These are phyloP conservation scores for Choristoneura fumiferana DNA, from an alignment of 1,140 invertebrate genomes.

Conservation along the genomic window DNA sequence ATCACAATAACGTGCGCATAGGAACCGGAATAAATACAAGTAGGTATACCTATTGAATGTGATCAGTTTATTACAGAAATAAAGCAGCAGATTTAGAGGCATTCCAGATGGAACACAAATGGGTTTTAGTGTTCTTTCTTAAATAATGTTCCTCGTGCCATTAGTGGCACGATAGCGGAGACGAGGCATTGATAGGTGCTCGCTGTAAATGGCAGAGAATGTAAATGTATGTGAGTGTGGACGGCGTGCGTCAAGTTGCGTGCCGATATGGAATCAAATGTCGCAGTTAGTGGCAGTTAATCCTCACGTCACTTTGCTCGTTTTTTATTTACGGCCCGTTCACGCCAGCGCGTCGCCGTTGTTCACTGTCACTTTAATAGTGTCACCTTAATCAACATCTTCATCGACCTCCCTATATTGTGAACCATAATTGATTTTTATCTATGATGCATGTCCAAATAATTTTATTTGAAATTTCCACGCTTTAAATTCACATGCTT, in stretches of 20 bases:
- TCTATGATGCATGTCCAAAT: conserved; percentile 15
- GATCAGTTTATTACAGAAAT: background rate
- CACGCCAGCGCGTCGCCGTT: conserved; percentile 33
- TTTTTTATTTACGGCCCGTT: conserved; percentile 31
- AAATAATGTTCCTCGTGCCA: background rate
- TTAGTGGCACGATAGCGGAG: background rate
- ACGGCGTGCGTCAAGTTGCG: conserved; percentile 56
- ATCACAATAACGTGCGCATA: background rate
- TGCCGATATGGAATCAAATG: conserved; percentile 50
- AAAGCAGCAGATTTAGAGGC: background rate
- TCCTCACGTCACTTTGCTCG: conserved; percentile 39
- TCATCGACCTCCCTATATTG: conserved; percentile 1
- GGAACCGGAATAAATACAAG: background rate
- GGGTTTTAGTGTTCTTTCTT: background rate
- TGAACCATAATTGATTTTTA: conserved; percentile 7
- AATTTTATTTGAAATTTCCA: conserved; percentile 1
- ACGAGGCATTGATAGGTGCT: background rate
- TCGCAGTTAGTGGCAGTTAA: conserved; percentile 39
- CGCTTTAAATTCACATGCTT: background rate
- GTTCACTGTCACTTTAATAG: conserved; percentile 43
- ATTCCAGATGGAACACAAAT: background rate
- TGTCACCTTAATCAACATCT: conserved; percentile 28
- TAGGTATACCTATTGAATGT: background rate
- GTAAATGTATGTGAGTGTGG: conserved; percentile 37
- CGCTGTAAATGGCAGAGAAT: too few species aligned